A percentile compares a stretch with the other conserved stretches of the same genome.
These are phyloP conservation scores for Orchesella cincta DNA, from an alignment of 1,140 invertebrate genomes.

Conservation along the genomic window DNA sequence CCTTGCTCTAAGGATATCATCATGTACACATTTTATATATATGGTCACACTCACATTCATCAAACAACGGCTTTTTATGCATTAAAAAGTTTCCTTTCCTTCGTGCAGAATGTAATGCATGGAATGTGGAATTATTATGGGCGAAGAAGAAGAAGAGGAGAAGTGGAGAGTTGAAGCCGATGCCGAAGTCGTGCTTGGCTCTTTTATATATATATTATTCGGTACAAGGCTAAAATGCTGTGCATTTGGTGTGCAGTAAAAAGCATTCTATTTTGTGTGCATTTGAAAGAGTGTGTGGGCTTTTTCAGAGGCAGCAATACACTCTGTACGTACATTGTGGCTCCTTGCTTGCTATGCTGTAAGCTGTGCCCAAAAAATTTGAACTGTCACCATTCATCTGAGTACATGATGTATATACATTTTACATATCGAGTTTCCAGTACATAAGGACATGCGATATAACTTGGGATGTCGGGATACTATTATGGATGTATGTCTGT, in stretches of 20 bases:
- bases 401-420: background rate
- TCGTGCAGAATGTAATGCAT: background rate
- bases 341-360: background rate
- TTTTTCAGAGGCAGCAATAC: constrained; percentile 1
- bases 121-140: constrained; percentile 6
- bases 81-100: too few relatives aligned
- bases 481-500: too few relatives aligned
- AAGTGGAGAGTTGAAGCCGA: background rate
- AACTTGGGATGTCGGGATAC: too few relatives aligned
- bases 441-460: too few relatives aligned
- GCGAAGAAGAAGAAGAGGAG: background rate
- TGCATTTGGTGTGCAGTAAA: background rate
- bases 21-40: too few relatives aligned
- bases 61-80: background rate
- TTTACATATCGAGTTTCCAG: background rate
- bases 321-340: background rate
- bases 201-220: background rate
- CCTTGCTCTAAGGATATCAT: too few relatives aligned
- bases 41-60: background rate
- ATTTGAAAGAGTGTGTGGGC: background rate
- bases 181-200: background rate
- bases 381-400: constrained; percentile 20
- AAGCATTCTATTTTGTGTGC: background rate
- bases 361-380: background rate
- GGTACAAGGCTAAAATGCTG: background rate